Percentiles rank a stretch among this genome's conserved stretches.
These are phyloP conservation scores for Drosophila teissieri DNA, from an alignment of 1,140 invertebrate species.

Conservation along the genomic window DNA sequence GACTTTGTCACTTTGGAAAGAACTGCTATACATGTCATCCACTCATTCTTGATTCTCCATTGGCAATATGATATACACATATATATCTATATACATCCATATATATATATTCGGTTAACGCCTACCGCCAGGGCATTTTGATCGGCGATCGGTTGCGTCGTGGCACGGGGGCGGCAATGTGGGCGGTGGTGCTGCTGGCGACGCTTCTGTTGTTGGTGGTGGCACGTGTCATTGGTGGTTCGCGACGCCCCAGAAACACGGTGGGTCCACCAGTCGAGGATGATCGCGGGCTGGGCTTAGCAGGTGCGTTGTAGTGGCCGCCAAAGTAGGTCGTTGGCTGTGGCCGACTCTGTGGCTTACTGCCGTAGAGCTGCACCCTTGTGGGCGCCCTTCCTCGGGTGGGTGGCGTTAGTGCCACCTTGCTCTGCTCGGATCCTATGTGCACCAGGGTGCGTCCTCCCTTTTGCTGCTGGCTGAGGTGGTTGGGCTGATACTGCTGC, in stretches of 20 bases:
- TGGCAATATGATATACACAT: neutral
- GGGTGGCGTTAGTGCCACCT: constrained; percentile 14
- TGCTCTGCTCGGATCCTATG: constrained; percentile 61
- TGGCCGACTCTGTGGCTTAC: constrained; percentile 37
- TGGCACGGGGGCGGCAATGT: constrained; percentile 40
- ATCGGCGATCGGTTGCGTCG: constrained; percentile 81
- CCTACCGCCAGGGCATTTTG: constrained; percentile 81
- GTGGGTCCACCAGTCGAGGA: constrained; percentile 28
- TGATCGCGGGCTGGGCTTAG: neutral
- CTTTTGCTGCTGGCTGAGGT: constrained; percentile 14
- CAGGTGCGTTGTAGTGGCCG: constrained; percentile 70
- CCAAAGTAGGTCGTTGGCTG: constrained; percentile 64
- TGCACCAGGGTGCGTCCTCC: constrained; percentile 73
- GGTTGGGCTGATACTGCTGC: constrained; percentile 6
- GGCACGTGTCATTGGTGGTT: constrained; percentile 42
- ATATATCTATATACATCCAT: neutral
- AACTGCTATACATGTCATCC: constrained; percentile 16
- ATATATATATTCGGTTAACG: constrained; percentile 9
- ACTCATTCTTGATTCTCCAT: constrained; percentile 33
- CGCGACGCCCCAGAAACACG: constrained; percentile 71
- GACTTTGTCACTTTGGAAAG: constrained; percentile 32
- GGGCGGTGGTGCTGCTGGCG: constrained; percentile 18
- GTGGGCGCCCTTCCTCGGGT: constrained; percentile 63
- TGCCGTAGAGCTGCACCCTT: constrained; percentile 60
- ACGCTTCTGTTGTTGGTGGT: neutral